phyloP scores from a whole-genome alignment of 2,113 vertebrate species.

The Uria aalge region DNA sequence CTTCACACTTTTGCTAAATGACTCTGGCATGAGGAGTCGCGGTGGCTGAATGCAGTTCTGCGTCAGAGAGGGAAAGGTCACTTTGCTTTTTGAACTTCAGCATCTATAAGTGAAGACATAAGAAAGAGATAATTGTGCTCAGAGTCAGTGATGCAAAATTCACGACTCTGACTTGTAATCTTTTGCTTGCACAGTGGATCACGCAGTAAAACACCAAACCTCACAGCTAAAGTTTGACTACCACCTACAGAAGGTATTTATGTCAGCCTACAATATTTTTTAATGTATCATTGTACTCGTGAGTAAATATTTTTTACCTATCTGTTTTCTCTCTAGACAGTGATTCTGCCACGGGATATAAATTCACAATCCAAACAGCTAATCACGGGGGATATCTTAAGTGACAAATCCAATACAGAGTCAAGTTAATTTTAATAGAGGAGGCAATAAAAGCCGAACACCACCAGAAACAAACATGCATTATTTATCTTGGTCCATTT shows the following conservation, averaged over 20 bases:
- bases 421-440: neutral
- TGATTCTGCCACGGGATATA: neutral
- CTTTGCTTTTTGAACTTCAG: neutral
- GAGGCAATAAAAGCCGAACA: neutral
- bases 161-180: no score
- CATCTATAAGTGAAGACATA: neutral
- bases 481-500: neutral
- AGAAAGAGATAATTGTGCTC: neutral
- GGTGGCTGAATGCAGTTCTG: neutral
- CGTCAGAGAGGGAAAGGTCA: neutral
- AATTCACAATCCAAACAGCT: neutral
- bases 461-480: neutral
- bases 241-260: neutral
- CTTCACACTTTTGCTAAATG: neutral
- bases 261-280: neutral
- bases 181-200: neutral
- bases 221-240: neutral
- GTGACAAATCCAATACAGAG: neutral
- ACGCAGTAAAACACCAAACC: neutral
- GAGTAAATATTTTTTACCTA: neutral
- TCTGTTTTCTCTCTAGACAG: neutral
- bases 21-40: accelerated
- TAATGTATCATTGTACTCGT: neutral
- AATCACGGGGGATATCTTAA: neutral
- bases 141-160: neutral